Evolutionary conservation across 2,797 vertebrate genomes (phyloP).

Genomic region (Cossypha caffra): DNA sequence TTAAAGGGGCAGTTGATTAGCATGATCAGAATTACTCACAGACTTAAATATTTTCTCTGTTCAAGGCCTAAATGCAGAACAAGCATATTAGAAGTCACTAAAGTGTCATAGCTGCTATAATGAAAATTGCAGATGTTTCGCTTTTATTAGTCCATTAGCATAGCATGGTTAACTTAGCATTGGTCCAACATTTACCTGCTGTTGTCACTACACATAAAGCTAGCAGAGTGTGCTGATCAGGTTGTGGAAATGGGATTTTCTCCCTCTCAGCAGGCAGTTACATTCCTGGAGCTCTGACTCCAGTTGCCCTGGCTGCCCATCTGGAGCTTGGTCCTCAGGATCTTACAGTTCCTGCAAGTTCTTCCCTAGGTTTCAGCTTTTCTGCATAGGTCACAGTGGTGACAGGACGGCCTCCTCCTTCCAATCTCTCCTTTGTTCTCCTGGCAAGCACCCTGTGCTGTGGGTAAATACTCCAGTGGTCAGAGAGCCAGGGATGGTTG

Average conservation of each 20-base stretch:
- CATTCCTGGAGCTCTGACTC: neutral
- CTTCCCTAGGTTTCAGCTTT: neutral
- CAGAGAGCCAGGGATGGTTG: neutral
- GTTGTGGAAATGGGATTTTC: neutral
- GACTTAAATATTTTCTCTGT: conserved; percentile 2
- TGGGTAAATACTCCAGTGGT: neutral
- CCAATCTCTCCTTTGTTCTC: accelerated
- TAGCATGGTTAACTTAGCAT: neutral
- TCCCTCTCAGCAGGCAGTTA: neutral
- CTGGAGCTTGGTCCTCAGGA: accelerated
- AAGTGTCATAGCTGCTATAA: neutral
- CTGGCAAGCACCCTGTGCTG: neutral
- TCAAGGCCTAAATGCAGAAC: neutral
- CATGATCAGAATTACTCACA: neutral
- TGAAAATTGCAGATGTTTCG: neutral
- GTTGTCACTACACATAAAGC: neutral
- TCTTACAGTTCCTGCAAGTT: neutral
- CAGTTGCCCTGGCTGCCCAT: neutral
- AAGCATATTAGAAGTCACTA: neutral
- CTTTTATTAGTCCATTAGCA: neutral
- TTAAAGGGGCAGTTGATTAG: conserved; percentile 14
- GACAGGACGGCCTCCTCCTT: neutral
- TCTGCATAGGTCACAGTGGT: neutral
- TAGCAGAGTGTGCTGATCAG: neutral
- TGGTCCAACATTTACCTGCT: neutral